Base-by-base conservation (phyloP, 2,888 invertebrate species). In the Stomorhina lunata region DNA sequence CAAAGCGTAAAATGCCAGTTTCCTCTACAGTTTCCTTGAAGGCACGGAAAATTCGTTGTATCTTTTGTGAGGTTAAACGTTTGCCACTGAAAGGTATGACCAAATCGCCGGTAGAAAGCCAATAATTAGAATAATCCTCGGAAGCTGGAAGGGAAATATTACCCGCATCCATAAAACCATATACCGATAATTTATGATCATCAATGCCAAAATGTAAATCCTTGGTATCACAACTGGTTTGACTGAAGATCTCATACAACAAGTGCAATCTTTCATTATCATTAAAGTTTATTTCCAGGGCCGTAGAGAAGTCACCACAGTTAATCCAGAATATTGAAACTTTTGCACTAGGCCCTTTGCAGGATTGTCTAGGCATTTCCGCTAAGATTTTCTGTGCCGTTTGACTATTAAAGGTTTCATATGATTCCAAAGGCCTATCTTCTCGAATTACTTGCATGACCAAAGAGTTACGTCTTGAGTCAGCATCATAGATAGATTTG, bases 401-500 rank as follows among this genome's bases (percentile, higher is more conserved):
- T n/a, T 87, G 75, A 61, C 45, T n/a, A n/a, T n/a, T n/a, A n/a
- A n/a, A n/a, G n/a, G n/a, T n/a, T n/a, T n/a, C n/a, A n/a, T n/a
- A n/a, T n/a, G n/a, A 68, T 20, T 88, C 88, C 40, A 89, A 25
- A 0, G 88, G 87, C 5, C 87, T 87, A 83, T 89, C 90, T 77
- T 90, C 90, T 0, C 84, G 84, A 7, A 90, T 90, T 4, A 89
- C 89, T 69, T 90, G 89, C 90, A 90, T 90, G 25, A 84, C 85
- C 53, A 88, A 3, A 0, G 90, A 90, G 17, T 86, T 89, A 55
- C 90, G 89, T 0, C 87, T 85, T 0, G 86, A 43, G n/a, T 88
- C 88, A 0, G 61, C 6, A 1, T 85, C 84, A 57, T 81, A 84
- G 5, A 82, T 20, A 1, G 85, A 81, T 6, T 63, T 81, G 5